Evolutionary conservation across 2,113 vertebrate species (phyloP), one percentile per base, ranked within the genome.

Genomic region (Mormyrus lacerda): DNA sequence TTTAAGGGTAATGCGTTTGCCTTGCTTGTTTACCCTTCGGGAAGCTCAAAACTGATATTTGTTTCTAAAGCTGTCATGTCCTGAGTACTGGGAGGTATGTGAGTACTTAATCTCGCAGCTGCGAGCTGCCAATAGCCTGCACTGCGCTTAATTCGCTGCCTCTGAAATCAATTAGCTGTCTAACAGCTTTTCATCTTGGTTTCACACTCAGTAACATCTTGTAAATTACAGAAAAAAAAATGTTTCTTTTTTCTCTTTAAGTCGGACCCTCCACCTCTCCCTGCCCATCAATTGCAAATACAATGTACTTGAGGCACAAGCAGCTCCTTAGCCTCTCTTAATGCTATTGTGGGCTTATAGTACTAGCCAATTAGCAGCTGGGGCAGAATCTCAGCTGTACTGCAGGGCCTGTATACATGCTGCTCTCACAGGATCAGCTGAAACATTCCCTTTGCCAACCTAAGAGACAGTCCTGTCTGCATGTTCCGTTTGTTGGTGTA

Each of bases 141-240:
- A 21, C 27, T 39, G 47, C 8, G 35, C 90, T 87, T 90, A 91
- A 91, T 91, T 90, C 51, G 50, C 90, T 90, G 88, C 31, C 84
- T 90, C 83, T 90, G 90, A 90, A 90, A 91, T 91, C 87, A 90
- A 91, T 91, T 91, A 89, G 89, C 58, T 85, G 87, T 89, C 87
- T 87, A 87, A 91, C 91, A 91, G 89, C 91, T 87, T 87, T 76
- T 91, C 84, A 85, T 90, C 86, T 90, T 90, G 89, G 88, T 85
- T 88, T 87, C 89, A 86, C 89, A 90, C 85, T 89, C 84, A 89
- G 85, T 87, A 90, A 90, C 89, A 73, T 61, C 88, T 87, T 73
- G 87, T 89, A 90, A 89, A 91, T 90, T 90, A 88, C 58, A 69
- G 65, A 44, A 82, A 87, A 91, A 89, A 65, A 91, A 89, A 82